Evolutionary conservation across 2,113 vertebrate genomes (phyloP).

Genomic region (Anoura caudifer): DNA sequence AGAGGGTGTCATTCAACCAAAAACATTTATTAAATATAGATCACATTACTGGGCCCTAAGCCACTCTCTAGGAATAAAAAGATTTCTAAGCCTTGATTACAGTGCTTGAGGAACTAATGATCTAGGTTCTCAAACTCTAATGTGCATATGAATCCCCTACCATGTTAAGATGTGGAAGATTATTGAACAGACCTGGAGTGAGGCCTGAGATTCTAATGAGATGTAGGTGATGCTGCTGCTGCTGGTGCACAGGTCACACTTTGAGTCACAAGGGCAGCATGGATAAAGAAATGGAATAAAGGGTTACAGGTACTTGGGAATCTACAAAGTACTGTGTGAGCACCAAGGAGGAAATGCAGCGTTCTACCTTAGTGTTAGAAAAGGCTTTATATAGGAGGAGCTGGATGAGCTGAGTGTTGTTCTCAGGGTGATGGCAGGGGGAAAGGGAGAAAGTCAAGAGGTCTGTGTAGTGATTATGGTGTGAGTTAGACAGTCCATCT

Average conservation of each 20-base stretch:
- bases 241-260: background rate
- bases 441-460: background rate
- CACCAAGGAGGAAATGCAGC: background rate
- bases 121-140: conserved; percentile 28
- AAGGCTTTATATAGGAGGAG: background rate
- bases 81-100: conserved; percentile 27
- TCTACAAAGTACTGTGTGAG: background rate
- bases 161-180: conserved; percentile 25
- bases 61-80: conserved; percentile 8
- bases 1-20: background rate
- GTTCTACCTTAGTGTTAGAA: conserved; percentile 1
- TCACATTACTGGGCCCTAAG: background rate
- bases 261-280: background rate
- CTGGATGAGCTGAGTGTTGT: background rate
- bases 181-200: background rate
- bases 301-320: background rate
- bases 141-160: background rate
- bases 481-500: background rate
- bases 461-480: background rate
- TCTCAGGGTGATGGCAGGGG: background rate
- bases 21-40: conserved; percentile 39
- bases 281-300: background rate
- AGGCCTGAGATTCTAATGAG: background rate
- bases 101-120: background rate
- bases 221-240: background rate